These are phyloP conservation scores for Pseudoatta argentina DNA, from an alignment of 1,140 invertebrate genomes.

Conservation along the genomic window DNA sequence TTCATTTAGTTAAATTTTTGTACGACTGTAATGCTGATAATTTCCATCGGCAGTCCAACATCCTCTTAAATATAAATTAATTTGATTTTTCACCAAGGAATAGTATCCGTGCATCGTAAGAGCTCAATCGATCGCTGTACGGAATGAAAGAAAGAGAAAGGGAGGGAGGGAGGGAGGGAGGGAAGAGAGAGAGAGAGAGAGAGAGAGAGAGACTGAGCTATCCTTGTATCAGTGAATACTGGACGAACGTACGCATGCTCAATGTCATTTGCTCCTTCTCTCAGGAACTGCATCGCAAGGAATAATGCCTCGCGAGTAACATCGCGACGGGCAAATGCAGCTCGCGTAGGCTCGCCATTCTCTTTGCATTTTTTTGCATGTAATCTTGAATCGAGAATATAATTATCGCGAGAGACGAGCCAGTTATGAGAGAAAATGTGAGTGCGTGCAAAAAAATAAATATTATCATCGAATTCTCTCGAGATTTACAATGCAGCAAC, in stretches of 20 bases:
- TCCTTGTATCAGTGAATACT: not conserved
- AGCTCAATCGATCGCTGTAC: constrained; percentile 22
- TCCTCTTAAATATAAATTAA: not conserved
- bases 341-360: constrained; percentile 1
- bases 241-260: constrained; percentile 44
- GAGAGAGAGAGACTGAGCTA: constrained; percentile 6
- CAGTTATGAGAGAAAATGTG: constrained; percentile 43
- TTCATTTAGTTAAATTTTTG: too few species aligned
- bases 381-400: constrained; percentile 7
- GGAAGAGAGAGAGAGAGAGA: not conserved
- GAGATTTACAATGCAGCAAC: not conserved
- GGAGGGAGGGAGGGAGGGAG: not conserved
- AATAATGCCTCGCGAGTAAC: constrained; percentile 41
- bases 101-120: not conserved
- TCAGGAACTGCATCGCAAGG: constrained; percentile 53
- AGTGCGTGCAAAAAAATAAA: constrained; percentile 11
- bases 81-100: not conserved
- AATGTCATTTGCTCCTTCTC: constrained; percentile 35
- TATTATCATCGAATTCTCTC: not conserved
- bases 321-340: constrained; percentile 39
- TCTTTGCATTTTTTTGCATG: constrained; percentile 6
- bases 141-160: not conserved
- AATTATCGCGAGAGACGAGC: not conserved
- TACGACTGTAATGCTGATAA: too few species aligned
- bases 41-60: too few species aligned